Conservation (phyloP, 2,797 vertebrate species). For the Gallinago nigripennis region DNA sequence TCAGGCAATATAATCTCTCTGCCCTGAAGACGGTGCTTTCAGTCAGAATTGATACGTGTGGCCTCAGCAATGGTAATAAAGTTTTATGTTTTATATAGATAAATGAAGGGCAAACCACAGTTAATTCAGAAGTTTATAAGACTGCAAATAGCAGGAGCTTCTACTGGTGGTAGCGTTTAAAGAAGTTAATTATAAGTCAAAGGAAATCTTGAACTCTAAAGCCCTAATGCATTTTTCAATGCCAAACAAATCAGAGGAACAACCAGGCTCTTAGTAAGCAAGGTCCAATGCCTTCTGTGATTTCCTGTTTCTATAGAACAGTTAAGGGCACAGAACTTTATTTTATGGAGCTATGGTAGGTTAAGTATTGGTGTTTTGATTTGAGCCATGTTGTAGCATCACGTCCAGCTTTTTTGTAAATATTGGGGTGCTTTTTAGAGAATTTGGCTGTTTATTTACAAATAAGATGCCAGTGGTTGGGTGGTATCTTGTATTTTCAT, state of each 20-base stretch:
- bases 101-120: neutral
- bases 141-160: neutral
- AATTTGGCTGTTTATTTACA: neutral
- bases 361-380: neutral
- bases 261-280: neutral
- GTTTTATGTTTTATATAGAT: neutral
- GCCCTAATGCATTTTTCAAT: neutral
- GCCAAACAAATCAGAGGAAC: neutral
- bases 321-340: neutral
- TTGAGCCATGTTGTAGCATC: neutral
- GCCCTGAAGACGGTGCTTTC: neutral
- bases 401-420: neutral
- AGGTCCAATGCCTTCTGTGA: rapidly evolving
- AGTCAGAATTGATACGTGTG: neutral
- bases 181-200: neutral
- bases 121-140: neutral
- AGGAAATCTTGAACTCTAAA: neutral
- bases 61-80: neutral
- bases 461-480: neutral
- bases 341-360: neutral
- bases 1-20: neutral
- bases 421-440: neutral
- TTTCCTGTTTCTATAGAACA: neutral
- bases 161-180: neutral
- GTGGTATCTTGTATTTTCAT: neutral